Evolutionary conservation across 2,113 vertebrate species (phyloP).

Genomic region (Dicentrarchus labrax): DNA sequence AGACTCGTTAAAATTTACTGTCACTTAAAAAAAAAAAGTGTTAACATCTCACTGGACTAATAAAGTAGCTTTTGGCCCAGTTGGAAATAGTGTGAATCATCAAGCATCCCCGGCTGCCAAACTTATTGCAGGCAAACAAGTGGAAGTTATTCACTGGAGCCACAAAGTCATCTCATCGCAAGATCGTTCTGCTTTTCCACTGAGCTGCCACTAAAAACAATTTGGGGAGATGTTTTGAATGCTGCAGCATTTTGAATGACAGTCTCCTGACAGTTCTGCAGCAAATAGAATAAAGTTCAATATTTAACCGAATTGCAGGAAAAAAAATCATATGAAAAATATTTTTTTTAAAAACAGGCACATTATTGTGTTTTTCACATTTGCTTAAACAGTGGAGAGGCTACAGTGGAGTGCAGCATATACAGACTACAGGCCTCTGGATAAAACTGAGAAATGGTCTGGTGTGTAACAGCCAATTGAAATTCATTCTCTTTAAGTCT

Average conservation of each 20-base stretch:
- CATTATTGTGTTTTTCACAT: slow-evolving; percentile 16
- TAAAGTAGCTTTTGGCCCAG: slow-evolving; percentile 62
- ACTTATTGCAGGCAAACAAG: slow-evolving; percentile 48
- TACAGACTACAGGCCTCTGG: slow-evolving; percentile 17
- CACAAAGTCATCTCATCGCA: slow-evolving; percentile 13
- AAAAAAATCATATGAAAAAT: background rate
- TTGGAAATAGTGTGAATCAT: slow-evolving; percentile 55
- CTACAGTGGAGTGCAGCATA: background rate
- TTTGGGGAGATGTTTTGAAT: slow-evolving; percentile 20
- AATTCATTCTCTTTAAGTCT: slow-evolving; percentile 48
- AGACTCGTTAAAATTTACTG: slow-evolving; percentile 61
- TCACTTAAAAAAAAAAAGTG: slow-evolving; percentile 57
- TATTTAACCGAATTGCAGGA: slow-evolving; percentile 22
- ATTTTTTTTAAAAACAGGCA: background rate
- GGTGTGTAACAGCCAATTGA: slow-evolving; percentile 28
- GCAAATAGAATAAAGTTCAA: slow-evolving; percentile 11
- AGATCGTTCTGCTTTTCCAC: slow-evolving; percentile 31
- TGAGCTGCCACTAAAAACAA: slow-evolving; percentile 35
- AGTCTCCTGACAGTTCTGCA: slow-evolving; percentile 19
- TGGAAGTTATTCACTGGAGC: slow-evolving; percentile 46
- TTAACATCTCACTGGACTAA: slow-evolving; percentile 67
- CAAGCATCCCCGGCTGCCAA: slow-evolving; percentile 47
- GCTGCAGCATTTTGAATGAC: slow-evolving; percentile 29
- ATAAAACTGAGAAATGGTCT: slow-evolving; percentile 10
- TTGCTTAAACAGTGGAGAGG: slow-evolving; percentile 7